phyloP scores from a whole-genome alignment of 1,140 invertebrate genomes.

The Ostrea edulis region DNA sequence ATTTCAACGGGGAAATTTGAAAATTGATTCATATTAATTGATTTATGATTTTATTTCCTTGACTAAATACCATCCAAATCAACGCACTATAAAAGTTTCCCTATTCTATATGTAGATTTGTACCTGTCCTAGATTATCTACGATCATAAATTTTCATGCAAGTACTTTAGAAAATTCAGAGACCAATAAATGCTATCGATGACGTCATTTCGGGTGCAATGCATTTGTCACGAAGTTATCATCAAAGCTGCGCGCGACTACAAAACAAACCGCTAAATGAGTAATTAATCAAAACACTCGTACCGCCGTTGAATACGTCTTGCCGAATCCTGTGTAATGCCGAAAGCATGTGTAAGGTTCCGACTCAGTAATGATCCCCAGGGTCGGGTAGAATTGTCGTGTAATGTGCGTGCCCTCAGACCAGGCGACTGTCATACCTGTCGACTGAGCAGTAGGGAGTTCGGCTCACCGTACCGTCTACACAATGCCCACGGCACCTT shows the following conservation, averaged over 20 bases:
- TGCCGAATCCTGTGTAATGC: not conserved
- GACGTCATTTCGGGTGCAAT: not conserved
- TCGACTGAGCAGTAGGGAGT: too few species aligned
- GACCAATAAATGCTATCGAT: not conserved
- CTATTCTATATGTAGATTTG: not conserved
- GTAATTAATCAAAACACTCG: not conserved
- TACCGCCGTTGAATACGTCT: not conserved
- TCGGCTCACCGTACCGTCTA: too few species aligned
- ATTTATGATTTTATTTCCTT: slow-evolving; percentile 4
- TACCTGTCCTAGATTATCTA: too few species aligned
- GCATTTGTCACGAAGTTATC: not conserved
- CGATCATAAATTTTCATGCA: too few species aligned
- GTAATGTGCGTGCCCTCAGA: not conserved
- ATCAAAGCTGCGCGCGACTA: not conserved
- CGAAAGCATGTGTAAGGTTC: not conserved
- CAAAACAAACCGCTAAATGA: not conserved
- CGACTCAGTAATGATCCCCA: not conserved
- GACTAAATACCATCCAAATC: not conserved
- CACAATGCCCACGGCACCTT: too few species aligned
- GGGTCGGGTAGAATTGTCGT: not conserved
- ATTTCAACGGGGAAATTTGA: not conserved
- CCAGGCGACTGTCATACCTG: too few species aligned
- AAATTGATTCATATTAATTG: not conserved
- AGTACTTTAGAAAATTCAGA: too few species aligned
- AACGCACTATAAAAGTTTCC: not conserved